Evolutionary conservation across 2,113 vertebrate genomes (phyloP), one percentile per base, ranked within the genome.

Genomic region (Plecturocebus donacophilus): DNA sequence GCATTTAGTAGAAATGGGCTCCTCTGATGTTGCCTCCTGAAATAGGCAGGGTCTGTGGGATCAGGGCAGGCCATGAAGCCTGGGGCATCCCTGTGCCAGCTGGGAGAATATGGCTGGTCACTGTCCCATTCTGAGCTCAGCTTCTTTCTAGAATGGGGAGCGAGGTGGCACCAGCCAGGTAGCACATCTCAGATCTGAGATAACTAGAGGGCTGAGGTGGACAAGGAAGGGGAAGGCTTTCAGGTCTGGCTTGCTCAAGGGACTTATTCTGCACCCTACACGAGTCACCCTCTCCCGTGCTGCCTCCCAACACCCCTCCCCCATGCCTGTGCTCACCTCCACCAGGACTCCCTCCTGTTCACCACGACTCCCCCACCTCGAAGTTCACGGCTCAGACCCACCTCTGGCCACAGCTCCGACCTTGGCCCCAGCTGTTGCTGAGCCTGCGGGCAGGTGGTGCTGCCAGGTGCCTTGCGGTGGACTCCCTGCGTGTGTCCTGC

Each of bases 321-420:
- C 38, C 56, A 19, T 2, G 2, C 42, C 45, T 27, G 52, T 19
- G 45, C 17, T 2, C 52, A 35, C 19, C 23, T 5, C 4, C 58
- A 23, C 52, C 5, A 10, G 25, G 20, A 21, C 13, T 1, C 38
- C 14, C 3, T 25, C 66, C 42, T 20, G 25, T 35, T 27, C 3
- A 0, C 7, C 27, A 0, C 0, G 25, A 35, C 20, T 13, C 52
- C 19, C 0, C 0, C 14, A 2, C 23, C 40, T 5, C 47, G 3
- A n/a, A 2, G 20, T 47, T 42, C 2, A 0, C 47, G 0, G n/a
- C 35, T 25, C 61, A n/a, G 84, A 21, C 25, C 80, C 6, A 0
- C 68, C 77, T 45, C 35, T 30, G 68, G 30, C 71, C 40, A 5
- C 30, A 70, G 35, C 42, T 8, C 68, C n/a, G 38, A 40, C 25